These are phyloP conservation scores for Andricus grossulariae DNA, from an alignment of 1,140 invertebrate species.

Conservation along the genomic window DNA sequence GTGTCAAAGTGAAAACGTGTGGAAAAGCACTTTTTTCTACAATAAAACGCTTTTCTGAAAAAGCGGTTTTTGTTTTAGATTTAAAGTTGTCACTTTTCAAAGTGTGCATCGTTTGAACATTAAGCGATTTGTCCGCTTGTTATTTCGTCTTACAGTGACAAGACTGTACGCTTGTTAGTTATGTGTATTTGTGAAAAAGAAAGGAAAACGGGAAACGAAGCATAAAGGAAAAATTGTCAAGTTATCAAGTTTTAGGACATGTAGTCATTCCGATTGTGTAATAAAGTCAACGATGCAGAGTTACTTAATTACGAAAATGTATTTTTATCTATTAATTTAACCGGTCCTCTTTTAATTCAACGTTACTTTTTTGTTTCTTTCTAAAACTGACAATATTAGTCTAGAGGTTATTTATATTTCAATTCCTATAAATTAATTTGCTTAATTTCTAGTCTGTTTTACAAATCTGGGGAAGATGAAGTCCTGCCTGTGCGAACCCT, in stretches of 20 bases:
- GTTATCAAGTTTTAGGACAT: background rate
- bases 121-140: slow-evolving; percentile 15
- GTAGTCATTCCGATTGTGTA: slow-evolving; percentile 25
- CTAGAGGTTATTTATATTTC: background rate
- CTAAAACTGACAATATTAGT: background rate
- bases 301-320: slow-evolving; percentile 1
- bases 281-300: slow-evolving; percentile 13
- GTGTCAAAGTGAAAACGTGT: background rate
- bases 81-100: slow-evolving; percentile 8
- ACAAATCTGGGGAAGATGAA: background rate
- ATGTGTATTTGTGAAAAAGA: background rate
- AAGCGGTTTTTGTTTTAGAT: slow-evolving; percentile 1
- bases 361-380: too few species aligned
- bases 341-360: too few species aligned
- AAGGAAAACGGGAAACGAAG: background rate
- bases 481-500: too few species aligned
- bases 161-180: slow-evolving; percentile 3
- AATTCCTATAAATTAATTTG: background rate
- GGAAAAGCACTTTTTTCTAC: background rate
- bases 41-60: slow-evolving; percentile 6
- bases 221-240: background rate
- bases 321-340: too few species aligned
- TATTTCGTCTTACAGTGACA: background rate
- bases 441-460: background rate
- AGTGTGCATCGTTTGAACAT: background rate